These are phyloP conservation scores for Hirudinaria manillensis DNA, from an alignment of 2,888 invertebrate species.

Conservation along the genomic window DNA sequence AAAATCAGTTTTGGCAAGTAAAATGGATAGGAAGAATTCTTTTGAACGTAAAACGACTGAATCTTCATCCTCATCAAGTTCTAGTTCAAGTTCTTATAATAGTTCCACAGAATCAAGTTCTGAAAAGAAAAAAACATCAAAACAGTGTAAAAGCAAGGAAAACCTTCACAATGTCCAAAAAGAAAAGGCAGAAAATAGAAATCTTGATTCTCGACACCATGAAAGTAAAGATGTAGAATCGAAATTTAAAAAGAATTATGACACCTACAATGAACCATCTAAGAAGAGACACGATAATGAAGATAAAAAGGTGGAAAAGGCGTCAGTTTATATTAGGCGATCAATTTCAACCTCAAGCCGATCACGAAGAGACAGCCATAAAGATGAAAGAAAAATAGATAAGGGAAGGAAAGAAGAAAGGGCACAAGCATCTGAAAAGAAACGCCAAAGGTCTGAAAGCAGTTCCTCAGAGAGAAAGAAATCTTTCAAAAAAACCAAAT, in stretches of 20 bases:
- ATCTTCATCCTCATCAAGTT: constrained; percentile 10
- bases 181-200: not conserved
- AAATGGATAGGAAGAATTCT: not conserved
- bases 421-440: not conserved
- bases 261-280: not conserved
- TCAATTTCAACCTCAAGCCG: not conserved
- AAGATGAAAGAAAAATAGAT: not conserved
- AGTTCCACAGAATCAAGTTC: constrained; percentile 28
- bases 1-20: not conserved
- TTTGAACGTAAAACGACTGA: not conserved
- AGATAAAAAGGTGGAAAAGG: not conserved
- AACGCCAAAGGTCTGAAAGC: constrained; percentile 3
- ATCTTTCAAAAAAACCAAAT: constrained; percentile 1
- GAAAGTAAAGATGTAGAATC: constrained; percentile 6
- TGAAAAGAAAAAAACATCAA: constrained; percentile 20
- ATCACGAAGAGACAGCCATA: constrained; percentile 16
- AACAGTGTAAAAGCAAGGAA: constrained; percentile 18
- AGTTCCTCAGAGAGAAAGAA: constrained; percentile 8
- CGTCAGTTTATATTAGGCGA: not conserved
- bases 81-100: constrained; percentile 1
- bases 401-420: not conserved
- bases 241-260: not conserved
- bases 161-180: not conserved
- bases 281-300: not conserved
- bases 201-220: not conserved